phyloP scores from a whole-genome alignment of 1,140 invertebrate species.

The Calycopis cecrops region DNA sequence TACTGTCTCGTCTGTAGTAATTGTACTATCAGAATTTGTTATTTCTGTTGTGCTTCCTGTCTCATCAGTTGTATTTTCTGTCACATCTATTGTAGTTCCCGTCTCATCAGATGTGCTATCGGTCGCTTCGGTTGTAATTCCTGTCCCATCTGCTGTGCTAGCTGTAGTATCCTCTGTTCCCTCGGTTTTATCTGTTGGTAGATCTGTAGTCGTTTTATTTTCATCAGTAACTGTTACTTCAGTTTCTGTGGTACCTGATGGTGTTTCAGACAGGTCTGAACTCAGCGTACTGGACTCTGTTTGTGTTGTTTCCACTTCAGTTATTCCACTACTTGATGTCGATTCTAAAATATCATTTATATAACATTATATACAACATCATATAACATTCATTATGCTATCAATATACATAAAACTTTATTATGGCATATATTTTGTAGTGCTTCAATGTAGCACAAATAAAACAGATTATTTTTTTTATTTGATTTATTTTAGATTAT shows the following conservation, averaged over 20 bases:
- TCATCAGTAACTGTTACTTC: not conserved
- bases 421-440: too few relatives aligned
- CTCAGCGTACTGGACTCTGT: too few relatives aligned
- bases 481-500: too few relatives aligned
- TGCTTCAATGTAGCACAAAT: too few relatives aligned
- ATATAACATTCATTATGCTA: too few relatives aligned
- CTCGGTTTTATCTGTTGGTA: constrained; percentile 16
- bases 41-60: not conserved
- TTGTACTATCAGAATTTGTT: not conserved
- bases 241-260: not conserved
- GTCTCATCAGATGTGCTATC: constrained; percentile 9
- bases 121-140: constrained; percentile 12
- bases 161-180: not conserved
- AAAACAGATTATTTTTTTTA: too few relatives aligned
- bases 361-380: too few relatives aligned
- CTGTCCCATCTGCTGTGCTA: constrained; percentile 13
- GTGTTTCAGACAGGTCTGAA: not conserved
- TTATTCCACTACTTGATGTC: too few relatives aligned
- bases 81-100: not conserved
- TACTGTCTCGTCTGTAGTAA: not conserved
- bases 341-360: too few relatives aligned
- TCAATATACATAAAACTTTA: too few relatives aligned
- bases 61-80: not conserved
- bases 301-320: too few relatives aligned
- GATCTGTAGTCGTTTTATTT: not conserved